phyloP scores from a whole-genome alignment of 2,888 invertebrate genomes.

The Apamea anceps region DNA sequence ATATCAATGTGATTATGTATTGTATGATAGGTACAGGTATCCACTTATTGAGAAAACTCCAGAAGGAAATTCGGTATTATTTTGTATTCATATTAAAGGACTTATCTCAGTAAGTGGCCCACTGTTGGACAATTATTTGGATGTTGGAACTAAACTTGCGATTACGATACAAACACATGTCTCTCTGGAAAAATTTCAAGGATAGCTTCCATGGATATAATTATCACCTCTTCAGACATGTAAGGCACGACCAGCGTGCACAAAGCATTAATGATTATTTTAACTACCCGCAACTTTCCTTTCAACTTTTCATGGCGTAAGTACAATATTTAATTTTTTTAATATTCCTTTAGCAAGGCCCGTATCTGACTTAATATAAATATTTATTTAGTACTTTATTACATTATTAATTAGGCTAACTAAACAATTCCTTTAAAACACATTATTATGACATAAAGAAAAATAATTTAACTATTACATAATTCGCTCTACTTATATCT shows the following conservation, averaged over 20 bases:
- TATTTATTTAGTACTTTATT: conserved; percentile 43
- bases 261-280: not conserved
- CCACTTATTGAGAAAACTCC: not conserved
- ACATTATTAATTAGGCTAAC: conserved; percentile 34
- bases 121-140: not conserved
- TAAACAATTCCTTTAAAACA: conserved; percentile 39
- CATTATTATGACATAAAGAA: conserved; percentile 21
- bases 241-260: conserved; percentile 19
- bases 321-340: conserved; percentile 2
- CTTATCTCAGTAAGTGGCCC: conserved; percentile 7
- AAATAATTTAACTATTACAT: conserved; percentile 56
- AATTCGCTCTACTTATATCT: conserved; percentile 39
- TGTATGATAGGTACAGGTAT: conserved; percentile 1
- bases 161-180: not conserved
- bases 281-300: not conserved
- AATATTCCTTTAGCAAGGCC: conserved; percentile 8
- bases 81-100: not conserved
- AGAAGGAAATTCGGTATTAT: not conserved
- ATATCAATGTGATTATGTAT: conserved; percentile 1
- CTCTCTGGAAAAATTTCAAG: not conserved
- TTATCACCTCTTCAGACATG: not conserved
- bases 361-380: conserved; percentile 17
- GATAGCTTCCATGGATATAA: not conserved
- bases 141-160: conserved; percentile 9
- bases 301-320: not conserved